A percentile compares a stretch with the other conserved stretches of the same genome.
Conservation (phyloP, 1,140 invertebrate species). For the Drosophila ironensis region DNA sequence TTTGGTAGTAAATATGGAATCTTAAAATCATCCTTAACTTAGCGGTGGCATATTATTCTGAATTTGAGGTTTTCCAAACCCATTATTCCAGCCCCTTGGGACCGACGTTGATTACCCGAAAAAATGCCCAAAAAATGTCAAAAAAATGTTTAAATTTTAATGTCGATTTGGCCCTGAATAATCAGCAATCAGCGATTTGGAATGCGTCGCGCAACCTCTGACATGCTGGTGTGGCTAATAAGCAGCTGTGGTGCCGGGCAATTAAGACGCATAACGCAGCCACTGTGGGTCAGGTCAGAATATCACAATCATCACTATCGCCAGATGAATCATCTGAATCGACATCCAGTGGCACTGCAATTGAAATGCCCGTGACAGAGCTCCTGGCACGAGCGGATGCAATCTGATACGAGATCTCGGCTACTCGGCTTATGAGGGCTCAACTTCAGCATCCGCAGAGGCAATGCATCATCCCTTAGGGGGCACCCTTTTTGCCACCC, state of each 20-base stretch:
- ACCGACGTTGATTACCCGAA: no score
- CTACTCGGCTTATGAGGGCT: conserved; percentile 40
- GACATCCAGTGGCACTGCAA: conserved; percentile 10
- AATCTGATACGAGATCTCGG: conserved; percentile 52
- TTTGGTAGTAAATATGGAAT: no score
- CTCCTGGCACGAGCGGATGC: conserved; percentile 55
- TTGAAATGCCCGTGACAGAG: conserved; percentile 62
- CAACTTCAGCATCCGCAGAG: conserved; percentile 37
- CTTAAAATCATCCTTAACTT: no score
- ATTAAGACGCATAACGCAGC: conserved; percentile 30
- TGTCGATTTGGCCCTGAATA: no score
- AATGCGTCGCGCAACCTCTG: neutral
- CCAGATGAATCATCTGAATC: no score
- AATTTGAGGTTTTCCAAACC: no score
- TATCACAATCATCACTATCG: neutral
- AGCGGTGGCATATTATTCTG: no score
- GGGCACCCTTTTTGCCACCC: conserved; percentile 25
- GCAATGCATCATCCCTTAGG: no score
- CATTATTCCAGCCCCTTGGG: no score
- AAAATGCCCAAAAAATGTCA: no score
- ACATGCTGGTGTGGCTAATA: conserved; percentile 58
- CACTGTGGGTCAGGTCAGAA: conserved; percentile 11
- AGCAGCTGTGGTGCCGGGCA: conserved; percentile 41
- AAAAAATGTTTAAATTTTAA: no score
- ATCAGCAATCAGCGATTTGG: no score